These are phyloP conservation scores for Boloria euphrosyne DNA, from an alignment of 2,888 invertebrate genomes.

Conservation along the genomic window DNA sequence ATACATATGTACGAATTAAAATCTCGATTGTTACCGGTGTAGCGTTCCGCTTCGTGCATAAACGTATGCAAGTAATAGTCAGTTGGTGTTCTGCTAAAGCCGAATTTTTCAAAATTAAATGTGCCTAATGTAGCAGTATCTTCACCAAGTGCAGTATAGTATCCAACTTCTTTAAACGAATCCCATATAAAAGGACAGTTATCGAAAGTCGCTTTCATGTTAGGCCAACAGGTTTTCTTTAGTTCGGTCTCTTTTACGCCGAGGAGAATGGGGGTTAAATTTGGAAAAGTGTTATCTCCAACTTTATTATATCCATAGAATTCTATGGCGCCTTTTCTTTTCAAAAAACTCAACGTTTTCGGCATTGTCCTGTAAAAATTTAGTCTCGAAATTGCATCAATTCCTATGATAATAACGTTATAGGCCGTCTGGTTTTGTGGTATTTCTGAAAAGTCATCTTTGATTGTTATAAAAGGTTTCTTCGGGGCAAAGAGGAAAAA, in stretches of 20 bases:
- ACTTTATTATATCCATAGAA: slow-evolving; percentile 96
- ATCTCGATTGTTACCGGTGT: slow-evolving; percentile 85
- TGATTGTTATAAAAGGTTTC: slow-evolving; percentile 50
- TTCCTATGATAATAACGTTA: slow-evolving; percentile 90
- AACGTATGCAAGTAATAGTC: slow-evolving; percentile 92
- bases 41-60: slow-evolving; percentile 85
- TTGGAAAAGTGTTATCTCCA: slow-evolving; percentile 96
- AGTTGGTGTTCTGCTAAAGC: slow-evolving; percentile 90
- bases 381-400: slow-evolving; percentile 92
- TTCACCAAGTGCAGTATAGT: slow-evolving; percentile 91
- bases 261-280: slow-evolving; percentile 90
- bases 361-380: slow-evolving; percentile 94
- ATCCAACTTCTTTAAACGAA: slow-evolving; percentile 87
- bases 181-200: slow-evolving; percentile 93
- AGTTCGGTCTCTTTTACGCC: slow-evolving; percentile 87
- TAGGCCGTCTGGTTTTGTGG: slow-evolving; percentile 58
- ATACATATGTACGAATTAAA: slow-evolving; percentile 87
- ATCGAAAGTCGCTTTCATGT: slow-evolving; percentile 84
- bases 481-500: slow-evolving; percentile 85
- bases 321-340: slow-evolving; percentile 86
- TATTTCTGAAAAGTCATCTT: slow-evolving; percentile 46
- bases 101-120: slow-evolving; percentile 90
- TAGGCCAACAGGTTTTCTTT: slow-evolving; percentile 84
- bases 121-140: slow-evolving; percentile 90
- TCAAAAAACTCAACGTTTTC: slow-evolving; percentile 84